Evolutionary conservation across 1,140 invertebrate genomes (phyloP).

Genomic region (Dinoponera quadriceps): DNA sequence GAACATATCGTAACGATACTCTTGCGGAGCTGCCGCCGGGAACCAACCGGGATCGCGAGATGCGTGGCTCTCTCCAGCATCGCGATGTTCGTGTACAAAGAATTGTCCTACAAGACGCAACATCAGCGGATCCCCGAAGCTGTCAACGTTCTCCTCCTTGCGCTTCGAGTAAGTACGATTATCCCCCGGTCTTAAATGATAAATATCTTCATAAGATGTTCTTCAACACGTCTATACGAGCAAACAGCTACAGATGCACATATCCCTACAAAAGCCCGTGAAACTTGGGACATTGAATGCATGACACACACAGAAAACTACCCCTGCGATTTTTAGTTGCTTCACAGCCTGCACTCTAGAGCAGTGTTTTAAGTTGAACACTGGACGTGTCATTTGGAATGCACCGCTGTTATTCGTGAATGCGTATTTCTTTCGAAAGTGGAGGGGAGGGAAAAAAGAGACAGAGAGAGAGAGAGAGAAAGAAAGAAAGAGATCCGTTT

Average conservation of each 20-base stretch:
- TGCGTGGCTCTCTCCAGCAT: conserved; percentile 96
- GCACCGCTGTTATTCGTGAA: conserved; percentile 16
- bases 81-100: conserved; percentile 93
- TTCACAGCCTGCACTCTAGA: conserved; percentile 45
- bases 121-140: conserved; percentile 93
- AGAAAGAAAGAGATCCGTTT: conserved; percentile 12
- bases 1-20: conserved; percentile 96
- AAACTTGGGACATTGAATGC: conserved; percentile 23
- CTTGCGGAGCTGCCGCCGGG: conserved; percentile 93
- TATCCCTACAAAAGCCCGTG: neutral
- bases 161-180: conserved; percentile 88
- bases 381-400: neutral
- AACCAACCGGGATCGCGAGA: conserved; percentile 95
- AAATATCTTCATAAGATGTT: conserved; percentile 2
- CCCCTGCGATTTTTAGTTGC: conserved; percentile 24
- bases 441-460: too few relatives aligned
- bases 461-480: too few relatives aligned
- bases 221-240: neutral
- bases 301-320: conserved; percentile 16
- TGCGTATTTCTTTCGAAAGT: neutral
- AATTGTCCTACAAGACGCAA: conserved; percentile 88
- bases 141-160: conserved; percentile 94
- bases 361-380: conserved; percentile 43
- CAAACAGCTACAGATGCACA: conserved; percentile 8
- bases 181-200: conserved; percentile 13